These are phyloP conservation scores for Cosmia pyralina DNA, from an alignment of 2,888 invertebrate genomes.

Conservation along the genomic window DNA sequence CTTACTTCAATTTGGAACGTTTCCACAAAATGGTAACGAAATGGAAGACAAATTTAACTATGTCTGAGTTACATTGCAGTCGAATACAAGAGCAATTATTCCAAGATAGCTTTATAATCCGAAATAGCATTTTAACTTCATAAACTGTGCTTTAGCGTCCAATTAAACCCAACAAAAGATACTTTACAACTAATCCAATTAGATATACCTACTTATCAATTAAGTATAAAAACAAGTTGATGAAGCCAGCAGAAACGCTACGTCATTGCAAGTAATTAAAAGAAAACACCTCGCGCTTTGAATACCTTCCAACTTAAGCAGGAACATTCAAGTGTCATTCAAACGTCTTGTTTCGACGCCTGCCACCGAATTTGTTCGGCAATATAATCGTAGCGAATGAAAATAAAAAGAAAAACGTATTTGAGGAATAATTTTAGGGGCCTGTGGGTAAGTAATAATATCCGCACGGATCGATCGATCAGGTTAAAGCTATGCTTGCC, in stretches of 20 bases:
- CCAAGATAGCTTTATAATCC: not conserved
- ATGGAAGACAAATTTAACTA: not conserved
- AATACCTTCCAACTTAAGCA: slow-evolving; percentile 26
- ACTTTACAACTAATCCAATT: not conserved
- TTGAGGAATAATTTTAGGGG: not conserved
- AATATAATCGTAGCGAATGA: not conserved
- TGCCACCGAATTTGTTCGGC: not conserved
- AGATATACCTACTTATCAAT: slow-evolving; percentile 11
- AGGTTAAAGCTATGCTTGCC: too few relatives aligned
- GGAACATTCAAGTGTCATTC: slow-evolving; percentile 47
- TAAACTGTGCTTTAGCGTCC: not conserved
- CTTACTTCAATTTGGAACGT: slow-evolving; percentile 41
- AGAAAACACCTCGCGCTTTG: slow-evolving; percentile 34
- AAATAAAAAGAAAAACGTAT: not conserved
- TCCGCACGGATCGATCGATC: too few relatives aligned
- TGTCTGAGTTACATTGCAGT: not conserved
- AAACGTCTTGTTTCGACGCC: slow-evolving; percentile 31
- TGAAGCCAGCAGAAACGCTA: slow-evolving; percentile 15
- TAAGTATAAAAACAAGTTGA: slow-evolving; percentile 26
- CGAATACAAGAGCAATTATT: not conserved
- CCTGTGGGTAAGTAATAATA: too few relatives aligned
- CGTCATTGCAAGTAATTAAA: slow-evolving; percentile 45
- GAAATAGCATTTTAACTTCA: not conserved
- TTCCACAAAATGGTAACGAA: slow-evolving; percentile 14
- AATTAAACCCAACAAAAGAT: slow-evolving; percentile 17